Evolutionary conservation across 2,797 vertebrate genomes (phyloP).

Genomic region (Euthynnus affinis): DNA sequence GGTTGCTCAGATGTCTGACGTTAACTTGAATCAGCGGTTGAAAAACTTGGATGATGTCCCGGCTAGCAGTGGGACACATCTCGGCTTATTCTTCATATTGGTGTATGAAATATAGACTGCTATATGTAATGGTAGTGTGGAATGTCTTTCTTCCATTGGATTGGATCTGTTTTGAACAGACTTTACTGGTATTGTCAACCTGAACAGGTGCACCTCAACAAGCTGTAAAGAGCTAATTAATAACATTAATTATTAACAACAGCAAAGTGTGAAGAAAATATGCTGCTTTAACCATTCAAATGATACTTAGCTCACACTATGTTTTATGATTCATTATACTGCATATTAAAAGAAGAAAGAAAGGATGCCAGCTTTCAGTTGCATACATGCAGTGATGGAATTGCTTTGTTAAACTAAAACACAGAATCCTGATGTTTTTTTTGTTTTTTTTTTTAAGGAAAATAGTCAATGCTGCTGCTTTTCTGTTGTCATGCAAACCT

Average conservation of each 20-base stretch:
- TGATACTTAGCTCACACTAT: not conserved
- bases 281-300: not conserved
- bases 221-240: not conserved
- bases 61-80: not conserved
- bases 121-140: no score
- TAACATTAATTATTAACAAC: no score
- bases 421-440: not conserved
- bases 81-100: no score
- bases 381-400: not conserved
- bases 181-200: no score
- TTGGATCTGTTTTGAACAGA: no score
- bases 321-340: not conserved
- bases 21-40: conserved; percentile 3
- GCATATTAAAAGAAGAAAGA: not conserved
- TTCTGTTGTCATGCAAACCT: not conserved
- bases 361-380: no score
- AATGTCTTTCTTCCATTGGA: no score
- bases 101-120: no score
- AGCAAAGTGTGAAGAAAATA: not conserved
- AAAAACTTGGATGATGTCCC: not conserved
- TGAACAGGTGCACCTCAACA: conserved; percentile 1
- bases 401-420: not conserved
- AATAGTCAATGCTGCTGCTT: no score
- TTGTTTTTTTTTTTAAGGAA: not conserved
- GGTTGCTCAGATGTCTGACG: not conserved